Conservation (phyloP, 2,113 vertebrate genomes). For the Crotalus helleri region DNA sequence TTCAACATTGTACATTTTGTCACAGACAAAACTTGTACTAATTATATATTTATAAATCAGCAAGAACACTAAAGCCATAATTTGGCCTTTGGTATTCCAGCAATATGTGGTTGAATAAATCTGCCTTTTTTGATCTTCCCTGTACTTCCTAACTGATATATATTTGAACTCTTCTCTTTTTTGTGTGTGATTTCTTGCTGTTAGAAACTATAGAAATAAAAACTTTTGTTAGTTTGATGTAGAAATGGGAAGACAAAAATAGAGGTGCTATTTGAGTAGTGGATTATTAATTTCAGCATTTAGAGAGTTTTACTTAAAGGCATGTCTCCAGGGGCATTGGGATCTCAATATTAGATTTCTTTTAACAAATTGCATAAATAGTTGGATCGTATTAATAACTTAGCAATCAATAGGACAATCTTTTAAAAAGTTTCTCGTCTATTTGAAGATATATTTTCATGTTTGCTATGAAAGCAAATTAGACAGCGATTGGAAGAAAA, state of each 20-base stretch:
- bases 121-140: conserved; percentile 18
- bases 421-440: not conserved
- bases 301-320: not conserved
- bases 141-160: not conserved
- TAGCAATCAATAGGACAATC: not conserved
- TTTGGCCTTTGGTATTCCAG: conserved; percentile 5
- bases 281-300: not conserved
- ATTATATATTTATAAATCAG: conserved; percentile 6
- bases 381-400: not conserved
- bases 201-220: not conserved
- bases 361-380: not conserved
- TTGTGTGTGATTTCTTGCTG: not conserved
- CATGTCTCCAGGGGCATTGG: not conserved
- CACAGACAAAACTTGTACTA: conserved; percentile 1
- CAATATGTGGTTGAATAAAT: conserved; percentile 15
- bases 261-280: not conserved
- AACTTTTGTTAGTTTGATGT: not conserved
- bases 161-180: not conserved
- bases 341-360: not conserved
- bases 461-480: not conserved
- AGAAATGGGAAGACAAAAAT: not conserved
- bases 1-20: not conserved
- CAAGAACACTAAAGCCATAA: conserved; percentile 4
- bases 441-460: not conserved
- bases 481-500: not conserved